These are phyloP conservation scores for Verasper variegatus DNA, from an alignment of 2,113 vertebrate species.

Conservation along the genomic window DNA sequence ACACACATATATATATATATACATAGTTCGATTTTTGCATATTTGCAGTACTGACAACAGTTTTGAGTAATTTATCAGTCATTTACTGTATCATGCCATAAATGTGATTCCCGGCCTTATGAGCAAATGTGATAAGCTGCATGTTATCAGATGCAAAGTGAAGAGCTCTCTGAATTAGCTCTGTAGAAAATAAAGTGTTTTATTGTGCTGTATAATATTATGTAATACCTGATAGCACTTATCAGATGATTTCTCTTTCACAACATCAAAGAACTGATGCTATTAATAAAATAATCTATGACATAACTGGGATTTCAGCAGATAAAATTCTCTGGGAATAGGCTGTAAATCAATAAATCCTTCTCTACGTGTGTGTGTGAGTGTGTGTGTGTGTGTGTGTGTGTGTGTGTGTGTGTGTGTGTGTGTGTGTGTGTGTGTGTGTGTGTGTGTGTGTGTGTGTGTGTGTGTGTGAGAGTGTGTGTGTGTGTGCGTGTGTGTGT, in stretches of 20 bases:
- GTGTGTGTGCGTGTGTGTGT: neutral
- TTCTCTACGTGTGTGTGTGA: neutral
- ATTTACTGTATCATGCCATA: neutral
- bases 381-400: too few relatives aligned
- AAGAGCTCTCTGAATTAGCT: neutral
- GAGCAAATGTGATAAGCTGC: slow-evolving; percentile 2
- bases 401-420: neutral
- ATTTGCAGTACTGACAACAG: neutral
- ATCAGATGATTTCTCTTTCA: neutral
- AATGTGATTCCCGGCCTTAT: neutral
- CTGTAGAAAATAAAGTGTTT: neutral
- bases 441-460: neutral
- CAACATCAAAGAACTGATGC: neutral
- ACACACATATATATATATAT: too few relatives aligned
- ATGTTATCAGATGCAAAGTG: neutral
- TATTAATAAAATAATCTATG: neutral
- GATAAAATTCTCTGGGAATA: slow-evolving; percentile 20
- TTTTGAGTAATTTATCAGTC: neutral
- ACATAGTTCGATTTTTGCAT: neutral
- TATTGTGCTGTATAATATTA: slow-evolving; percentile 7
- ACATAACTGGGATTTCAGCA: neutral
- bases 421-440: slow-evolving; percentile 11
- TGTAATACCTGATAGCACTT: slow-evolving; percentile 8
- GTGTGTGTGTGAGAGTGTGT: neutral
- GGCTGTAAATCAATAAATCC: slow-evolving; percentile 10